Evolutionary conservation across 2,797 vertebrate species (phyloP).

Genomic region (Aldrovandia affinis): DNA sequence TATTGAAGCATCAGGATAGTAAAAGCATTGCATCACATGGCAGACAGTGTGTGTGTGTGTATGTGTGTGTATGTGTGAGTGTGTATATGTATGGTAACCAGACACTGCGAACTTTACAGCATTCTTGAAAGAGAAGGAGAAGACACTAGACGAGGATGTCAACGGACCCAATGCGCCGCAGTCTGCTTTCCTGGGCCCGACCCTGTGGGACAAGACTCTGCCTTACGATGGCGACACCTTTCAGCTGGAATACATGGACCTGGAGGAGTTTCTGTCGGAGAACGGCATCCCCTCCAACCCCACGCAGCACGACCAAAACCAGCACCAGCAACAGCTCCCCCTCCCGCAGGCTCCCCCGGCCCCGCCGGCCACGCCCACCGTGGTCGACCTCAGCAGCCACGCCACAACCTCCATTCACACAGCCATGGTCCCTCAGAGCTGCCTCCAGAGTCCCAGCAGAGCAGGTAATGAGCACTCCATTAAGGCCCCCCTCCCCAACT

Average conservation of each 20-base stretch:
- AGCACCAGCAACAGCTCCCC: conserved; percentile 62
- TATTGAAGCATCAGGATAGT: neutral
- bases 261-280: conserved; percentile 97
- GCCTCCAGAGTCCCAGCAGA: conserved; percentile 84
- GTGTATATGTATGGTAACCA: neutral
- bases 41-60: neutral
- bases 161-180: conserved; percentile 75
- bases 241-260: conserved; percentile 99
- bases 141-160: conserved; percentile 92
- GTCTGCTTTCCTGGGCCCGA: conserved; percentile 95
- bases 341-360: conserved; percentile 70
- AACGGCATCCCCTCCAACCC: conserved; percentile 94
- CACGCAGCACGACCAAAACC: conserved; percentile 78
- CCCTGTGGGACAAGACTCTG: conserved; percentile 97
- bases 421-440: conserved; percentile 79
- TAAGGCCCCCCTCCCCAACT: neutral
- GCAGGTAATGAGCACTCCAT: conserved; percentile 76
- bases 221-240: conserved; percentile 95
- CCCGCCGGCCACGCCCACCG: conserved; percentile 70
- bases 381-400: conserved; percentile 90
- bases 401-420: conserved; percentile 83
- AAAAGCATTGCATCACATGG: neutral
- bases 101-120: conserved; percentile 66
- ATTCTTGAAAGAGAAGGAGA: conserved; percentile 84
- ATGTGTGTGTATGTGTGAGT: neutral